Conservation (phyloP, 2,797 vertebrate species). For the Scomberomorus guttatus region DNA sequence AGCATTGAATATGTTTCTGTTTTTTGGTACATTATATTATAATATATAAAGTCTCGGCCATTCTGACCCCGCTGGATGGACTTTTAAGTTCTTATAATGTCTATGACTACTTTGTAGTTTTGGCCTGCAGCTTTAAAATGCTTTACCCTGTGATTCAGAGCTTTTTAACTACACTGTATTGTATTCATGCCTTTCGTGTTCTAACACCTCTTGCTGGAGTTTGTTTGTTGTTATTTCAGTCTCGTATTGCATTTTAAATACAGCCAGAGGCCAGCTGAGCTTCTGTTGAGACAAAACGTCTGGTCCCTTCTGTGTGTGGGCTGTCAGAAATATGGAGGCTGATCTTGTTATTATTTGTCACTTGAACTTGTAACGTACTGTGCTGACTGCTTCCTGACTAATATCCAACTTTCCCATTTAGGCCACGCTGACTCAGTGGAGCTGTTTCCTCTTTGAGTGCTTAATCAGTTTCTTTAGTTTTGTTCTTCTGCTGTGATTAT, state of each 20-base stretch:
- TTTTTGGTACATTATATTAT: neutral
- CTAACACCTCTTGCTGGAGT: constrained; percentile 9
- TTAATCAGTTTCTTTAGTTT: constrained; percentile 16
- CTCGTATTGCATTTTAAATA: constrained; percentile 17
- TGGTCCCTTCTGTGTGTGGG: constrained; percentile 45
- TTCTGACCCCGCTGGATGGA: neutral
- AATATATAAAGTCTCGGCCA: neutral
- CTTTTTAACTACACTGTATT: neutral
- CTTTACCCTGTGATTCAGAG: neutral
- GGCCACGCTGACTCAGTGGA: constrained; percentile 35
- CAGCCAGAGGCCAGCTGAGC: constrained; percentile 5
- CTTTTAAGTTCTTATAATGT: neutral
- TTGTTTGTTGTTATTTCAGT: constrained; percentile 6
- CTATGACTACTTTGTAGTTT: neutral
- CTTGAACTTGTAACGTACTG: constrained; percentile 48
- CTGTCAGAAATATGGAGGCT: constrained; percentile 60
- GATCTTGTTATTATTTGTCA: constrained; percentile 51
- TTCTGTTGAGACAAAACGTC: constrained; percentile 26
- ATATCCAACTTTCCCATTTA: constrained; percentile 30
- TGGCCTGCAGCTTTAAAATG: neutral
- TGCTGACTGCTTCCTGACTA: constrained; percentile 37
- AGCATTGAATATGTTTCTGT: neutral
- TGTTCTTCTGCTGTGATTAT: constrained; percentile 10
- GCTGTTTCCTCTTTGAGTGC: constrained; percentile 25
- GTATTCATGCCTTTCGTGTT: neutral